Evolutionary conservation across 2,113 vertebrate species (phyloP), one percentile per base, ranked within the genome.

Genomic region (Oxyruncus cristatus): DNA sequence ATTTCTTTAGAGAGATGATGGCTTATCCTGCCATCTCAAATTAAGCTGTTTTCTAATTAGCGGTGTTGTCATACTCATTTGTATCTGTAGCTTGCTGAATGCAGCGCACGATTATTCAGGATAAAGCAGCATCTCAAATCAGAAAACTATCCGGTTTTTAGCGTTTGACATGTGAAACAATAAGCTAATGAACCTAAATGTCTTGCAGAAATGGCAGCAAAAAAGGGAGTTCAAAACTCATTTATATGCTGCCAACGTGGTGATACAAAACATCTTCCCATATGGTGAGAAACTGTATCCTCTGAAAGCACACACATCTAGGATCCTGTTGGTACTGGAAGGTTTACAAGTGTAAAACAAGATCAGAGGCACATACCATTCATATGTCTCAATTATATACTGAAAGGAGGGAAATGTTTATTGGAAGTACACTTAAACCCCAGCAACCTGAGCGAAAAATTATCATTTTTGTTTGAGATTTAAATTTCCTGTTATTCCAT

Each of bases 271-370:
- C 59, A 66, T 75, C 35, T 39, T 95, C 91, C 85, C 73, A 35
- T 89, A 66, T 96, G 82, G 63, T 93, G 77, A 89, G 62, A 97
- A 97, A 78, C 61, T 6, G 9, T 95, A 71, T 89, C 32, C 55
- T 89, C 78, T 96, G 94, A 94, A 97, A 96, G 59, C 89, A 62
- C 63, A 76, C 80, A 67, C 52, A 24, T 85, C n/a, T 59, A 56
- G 65, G 66, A 81, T 94, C 92, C 92, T 96, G 55, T 95, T 92
- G 75, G 56, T 96, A 89, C 82, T 95, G 47, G 77, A 19, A 95
- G 41, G 83, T 92, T 97, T 92, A 70, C 72, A 49, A 58, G 63
- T 26, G 16, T 82, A 62, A 84, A 96, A 81, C 50, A 91, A 52
- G 30, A n/a, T 70, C 76, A 50, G 90, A 95, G 84, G 30, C 83